Evolutionary conservation across 2,888 invertebrate genomes (phyloP).

Genomic region (Petrolisthes manimaculis): DNA sequence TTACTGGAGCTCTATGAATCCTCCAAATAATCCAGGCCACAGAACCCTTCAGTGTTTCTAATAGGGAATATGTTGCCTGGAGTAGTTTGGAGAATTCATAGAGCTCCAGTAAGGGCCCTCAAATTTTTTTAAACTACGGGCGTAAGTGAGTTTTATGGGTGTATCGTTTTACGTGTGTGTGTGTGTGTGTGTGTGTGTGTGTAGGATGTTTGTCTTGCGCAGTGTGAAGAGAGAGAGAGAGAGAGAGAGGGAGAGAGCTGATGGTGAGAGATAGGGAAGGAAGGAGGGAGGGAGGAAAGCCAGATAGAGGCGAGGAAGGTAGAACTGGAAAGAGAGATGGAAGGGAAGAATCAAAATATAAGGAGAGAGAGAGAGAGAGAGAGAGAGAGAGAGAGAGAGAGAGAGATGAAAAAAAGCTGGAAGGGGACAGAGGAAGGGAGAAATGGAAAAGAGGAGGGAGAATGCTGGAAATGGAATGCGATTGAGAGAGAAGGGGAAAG

Average conservation of each 20-base stretch:
- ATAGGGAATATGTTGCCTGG: no score
- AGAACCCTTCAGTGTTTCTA: no score
- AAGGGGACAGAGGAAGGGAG: not conserved
- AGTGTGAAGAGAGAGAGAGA: conserved; percentile 4
- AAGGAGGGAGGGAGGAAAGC: not conserved
- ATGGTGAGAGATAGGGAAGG: not conserved
- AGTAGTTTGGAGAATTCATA: no score
- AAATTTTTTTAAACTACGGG: no score
- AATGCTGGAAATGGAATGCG: not conserved
- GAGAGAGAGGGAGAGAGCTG: not conserved
- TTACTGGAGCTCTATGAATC: no score
- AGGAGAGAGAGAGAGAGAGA: conserved; percentile 3
- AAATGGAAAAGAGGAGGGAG: not conserved
- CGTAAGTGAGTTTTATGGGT: not conserved
- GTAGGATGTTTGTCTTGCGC: not conserved
- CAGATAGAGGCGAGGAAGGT: not conserved
- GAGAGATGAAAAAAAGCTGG: not conserved
- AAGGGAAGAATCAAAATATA: not conserved
- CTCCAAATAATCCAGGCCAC: no score
- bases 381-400: conserved; percentile 11
- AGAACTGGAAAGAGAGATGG: not conserved
- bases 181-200: not conserved
- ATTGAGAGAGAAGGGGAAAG: not conserved
- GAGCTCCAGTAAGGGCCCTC: no score
- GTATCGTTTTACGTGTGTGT: not conserved